These are phyloP conservation scores for Taphrorychus bicolor DNA, from an alignment of 2,888 invertebrate species.

Conservation along the genomic window DNA sequence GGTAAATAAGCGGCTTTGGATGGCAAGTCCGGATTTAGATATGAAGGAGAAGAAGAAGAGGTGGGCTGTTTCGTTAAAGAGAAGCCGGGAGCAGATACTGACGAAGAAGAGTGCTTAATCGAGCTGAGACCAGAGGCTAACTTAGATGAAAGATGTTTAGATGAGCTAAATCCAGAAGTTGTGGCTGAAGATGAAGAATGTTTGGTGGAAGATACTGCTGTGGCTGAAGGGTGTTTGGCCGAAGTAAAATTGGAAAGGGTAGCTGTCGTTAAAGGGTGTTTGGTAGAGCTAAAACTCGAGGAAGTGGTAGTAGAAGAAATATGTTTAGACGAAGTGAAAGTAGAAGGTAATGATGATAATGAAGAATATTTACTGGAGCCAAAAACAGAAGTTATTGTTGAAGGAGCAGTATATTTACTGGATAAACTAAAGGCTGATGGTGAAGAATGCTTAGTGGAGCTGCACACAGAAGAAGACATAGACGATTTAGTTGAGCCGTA, in stretches of 20 bases:
- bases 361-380: neutral
- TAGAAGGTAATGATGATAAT: neutral
- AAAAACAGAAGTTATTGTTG: neutral
- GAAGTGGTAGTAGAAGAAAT: neutral
- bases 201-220: neutral
- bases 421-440: neutral
- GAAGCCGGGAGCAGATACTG: neutral
- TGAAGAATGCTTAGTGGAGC: neutral
- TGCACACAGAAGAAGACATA: neutral
- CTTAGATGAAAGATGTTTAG: neutral
- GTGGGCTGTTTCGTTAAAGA: neutral
- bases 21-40: neutral
- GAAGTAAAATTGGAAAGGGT: neutral
- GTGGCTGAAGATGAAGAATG: neutral
- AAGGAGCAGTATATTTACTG: no score
- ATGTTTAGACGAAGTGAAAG: neutral
- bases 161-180: neutral
- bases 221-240: neutral
- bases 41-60: neutral
- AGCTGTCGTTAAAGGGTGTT: neutral
- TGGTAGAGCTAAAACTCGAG: conserved; percentile 14
- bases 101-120: neutral
- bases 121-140: neutral
- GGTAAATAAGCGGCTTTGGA: neutral
- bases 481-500: neutral